Evolutionary conservation across 2,888 invertebrate genomes (phyloP).

Genomic region (Drosophila greeni): DNA sequence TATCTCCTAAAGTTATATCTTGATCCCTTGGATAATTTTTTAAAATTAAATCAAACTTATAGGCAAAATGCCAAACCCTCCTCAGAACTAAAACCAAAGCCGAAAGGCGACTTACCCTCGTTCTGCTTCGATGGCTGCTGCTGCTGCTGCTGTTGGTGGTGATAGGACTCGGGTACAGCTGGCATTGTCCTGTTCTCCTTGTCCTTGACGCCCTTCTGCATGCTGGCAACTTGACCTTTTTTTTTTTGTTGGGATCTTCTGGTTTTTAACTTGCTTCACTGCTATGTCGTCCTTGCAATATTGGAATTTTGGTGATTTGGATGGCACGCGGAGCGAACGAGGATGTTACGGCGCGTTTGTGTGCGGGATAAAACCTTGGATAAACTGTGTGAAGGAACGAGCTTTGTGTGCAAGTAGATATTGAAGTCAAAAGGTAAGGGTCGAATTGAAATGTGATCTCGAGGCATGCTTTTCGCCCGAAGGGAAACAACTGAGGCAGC

Average conservation of each 20-base stretch:
- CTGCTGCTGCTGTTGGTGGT: background rate
- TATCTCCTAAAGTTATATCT: background rate
- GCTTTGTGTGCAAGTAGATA: conserved; percentile 15
- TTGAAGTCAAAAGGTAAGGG: conserved; percentile 5
- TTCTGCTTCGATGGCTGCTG: conserved; percentile 5
- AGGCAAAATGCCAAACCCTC: background rate
- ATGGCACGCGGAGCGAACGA: background rate
- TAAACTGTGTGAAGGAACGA: conserved; percentile 13
- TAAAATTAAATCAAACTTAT: background rate
- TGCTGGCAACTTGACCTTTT: conserved; percentile 2
- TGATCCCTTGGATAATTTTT: background rate
- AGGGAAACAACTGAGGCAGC: background rate
- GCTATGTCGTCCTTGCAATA: conserved; percentile 1
- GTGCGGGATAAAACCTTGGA: conserved; percentile 3
- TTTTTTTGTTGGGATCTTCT: background rate
- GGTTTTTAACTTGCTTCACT: background rate
- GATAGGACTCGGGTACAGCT: conserved; percentile 1
- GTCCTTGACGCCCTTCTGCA: conserved; percentile 44
- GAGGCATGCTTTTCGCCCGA: conserved; percentile 17
- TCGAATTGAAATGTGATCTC: conserved; percentile 18
- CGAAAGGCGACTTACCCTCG: conserved; percentile 12
- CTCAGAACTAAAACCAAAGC: background rate
- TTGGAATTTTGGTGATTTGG: conserved; percentile 1
- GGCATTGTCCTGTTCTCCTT: conserved; percentile 30
- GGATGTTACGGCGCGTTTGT: background rate